Conservation (phyloP, 37 sponge, comb jelly and placozoan species). For the Petrosia ficiformis region DNA sequence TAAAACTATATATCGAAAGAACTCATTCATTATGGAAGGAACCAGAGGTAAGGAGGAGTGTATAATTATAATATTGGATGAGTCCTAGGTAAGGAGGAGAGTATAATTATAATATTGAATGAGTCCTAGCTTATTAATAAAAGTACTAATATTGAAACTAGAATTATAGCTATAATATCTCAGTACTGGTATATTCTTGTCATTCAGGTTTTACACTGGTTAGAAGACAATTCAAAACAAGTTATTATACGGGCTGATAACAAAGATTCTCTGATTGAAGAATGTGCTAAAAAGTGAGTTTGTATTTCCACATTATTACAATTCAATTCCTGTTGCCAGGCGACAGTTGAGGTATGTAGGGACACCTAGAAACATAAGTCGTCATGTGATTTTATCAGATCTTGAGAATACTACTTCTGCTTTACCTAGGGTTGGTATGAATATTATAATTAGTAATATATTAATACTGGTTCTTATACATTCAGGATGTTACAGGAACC, state of each 20-base stretch:
- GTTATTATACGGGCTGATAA: constrained; percentile 41
- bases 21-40: constrained; percentile 79
- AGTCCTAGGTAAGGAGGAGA: neutral
- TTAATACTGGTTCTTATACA: neutral
- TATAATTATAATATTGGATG: neutral
- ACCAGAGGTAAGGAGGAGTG: constrained; percentile 62
- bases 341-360: constrained; percentile 56
- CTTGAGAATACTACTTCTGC: constrained; percentile 45
- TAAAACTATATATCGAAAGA: constrained; percentile 74
- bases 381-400: constrained; percentile 84
- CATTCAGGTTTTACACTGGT: constrained; percentile 75
- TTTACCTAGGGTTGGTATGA: constrained; percentile 56
- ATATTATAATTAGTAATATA: constrained; percentile 2
- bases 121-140: neutral
- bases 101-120: no score
- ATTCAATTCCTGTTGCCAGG: constrained; percentile 11
- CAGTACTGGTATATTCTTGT: neutral
- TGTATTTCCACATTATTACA: constrained; percentile 1
- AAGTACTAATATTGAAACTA: no score
- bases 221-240: constrained; percentile 55
- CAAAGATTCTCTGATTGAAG: constrained; percentile 42
- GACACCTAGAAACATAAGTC: constrained; percentile 75
- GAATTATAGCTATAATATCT: neutral
- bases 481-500: constrained; percentile 56
- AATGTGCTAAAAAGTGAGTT: constrained; percentile 37